A percentile compares a stretch with the other conserved stretches of the same genome.
Evolutionary conservation across 2,888 invertebrate genomes (phyloP).

Genomic region (Geophilus truncorum): DNA sequence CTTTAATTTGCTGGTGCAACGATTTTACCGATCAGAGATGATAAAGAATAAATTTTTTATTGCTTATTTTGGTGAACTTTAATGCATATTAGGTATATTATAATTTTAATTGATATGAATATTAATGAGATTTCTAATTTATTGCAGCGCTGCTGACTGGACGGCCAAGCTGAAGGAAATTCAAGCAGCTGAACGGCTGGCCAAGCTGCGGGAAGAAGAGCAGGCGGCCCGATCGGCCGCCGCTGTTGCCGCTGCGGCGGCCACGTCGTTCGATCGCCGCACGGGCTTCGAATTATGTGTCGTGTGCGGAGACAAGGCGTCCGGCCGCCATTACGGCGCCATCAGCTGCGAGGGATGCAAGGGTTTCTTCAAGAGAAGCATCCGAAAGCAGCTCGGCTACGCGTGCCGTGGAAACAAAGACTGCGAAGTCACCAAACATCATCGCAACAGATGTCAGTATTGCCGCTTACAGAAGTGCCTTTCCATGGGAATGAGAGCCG

Average conservation of each 20-base stretch:
- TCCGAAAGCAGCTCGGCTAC: slow-evolving; percentile 89
- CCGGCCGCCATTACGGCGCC: slow-evolving; percentile 94
- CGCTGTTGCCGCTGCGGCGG: background rate
- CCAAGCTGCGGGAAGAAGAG: slow-evolving; percentile 34
- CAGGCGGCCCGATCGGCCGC: slow-evolving; percentile 25
- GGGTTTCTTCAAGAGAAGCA: slow-evolving; percentile 86
- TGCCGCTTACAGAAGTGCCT: slow-evolving; percentile 94
- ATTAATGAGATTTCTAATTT: too few relatives aligned
- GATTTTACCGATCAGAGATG: too few relatives aligned
- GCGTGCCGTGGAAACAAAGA: slow-evolving; percentile 90
- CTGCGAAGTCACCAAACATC: slow-evolving; percentile 94
- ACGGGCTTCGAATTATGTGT: slow-evolving; percentile 70
- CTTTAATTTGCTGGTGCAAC: too few relatives aligned
- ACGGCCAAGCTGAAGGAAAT: slow-evolving; percentile 34
- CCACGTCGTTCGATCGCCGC: slow-evolving; percentile 9
- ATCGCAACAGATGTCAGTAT: slow-evolving; percentile 93
- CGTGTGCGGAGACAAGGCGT: slow-evolving; percentile 93
- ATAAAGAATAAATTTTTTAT: too few relatives aligned
- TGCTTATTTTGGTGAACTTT: too few relatives aligned
- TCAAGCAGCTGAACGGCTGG: slow-evolving; percentile 32
- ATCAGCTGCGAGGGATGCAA: slow-evolving; percentile 97
- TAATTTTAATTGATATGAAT: too few relatives aligned
- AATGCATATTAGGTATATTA: background rate
- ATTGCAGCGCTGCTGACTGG: slow-evolving; percentile 29
- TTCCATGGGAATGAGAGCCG: slow-evolving; percentile 93